Evolutionary conservation across 2,113 vertebrate species (phyloP).

Genomic region (Antechinus stuartii): DNA sequence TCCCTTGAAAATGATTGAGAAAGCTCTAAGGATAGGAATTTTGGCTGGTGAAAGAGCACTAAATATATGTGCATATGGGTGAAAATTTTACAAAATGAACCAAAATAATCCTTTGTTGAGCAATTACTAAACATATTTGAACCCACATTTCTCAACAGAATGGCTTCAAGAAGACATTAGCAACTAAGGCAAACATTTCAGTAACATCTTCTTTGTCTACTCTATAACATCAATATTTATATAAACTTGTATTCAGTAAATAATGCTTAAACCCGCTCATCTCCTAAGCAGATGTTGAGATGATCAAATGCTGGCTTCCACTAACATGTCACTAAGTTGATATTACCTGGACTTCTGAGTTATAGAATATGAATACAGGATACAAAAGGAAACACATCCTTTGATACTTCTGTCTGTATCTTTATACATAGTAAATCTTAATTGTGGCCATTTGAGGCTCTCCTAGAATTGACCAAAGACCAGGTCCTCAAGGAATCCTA

Average conservation of each 20-base stretch:
- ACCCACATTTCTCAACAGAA: conserved; percentile 20
- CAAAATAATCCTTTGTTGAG: conserved; percentile 14
- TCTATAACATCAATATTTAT: not conserved
- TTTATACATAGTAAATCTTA: not conserved
- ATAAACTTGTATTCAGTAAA: not conserved
- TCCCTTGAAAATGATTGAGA: not conserved
- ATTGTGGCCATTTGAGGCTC: not conserved
- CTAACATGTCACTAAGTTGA: not conserved
- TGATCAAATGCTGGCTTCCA: not conserved
- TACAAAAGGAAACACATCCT: not conserved
- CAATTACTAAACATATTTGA: not conserved
- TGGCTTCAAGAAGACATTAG: not conserved
- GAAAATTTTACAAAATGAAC: not conserved
- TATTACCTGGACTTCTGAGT: not conserved
- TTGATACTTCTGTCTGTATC: not conserved
- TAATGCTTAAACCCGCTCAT: not conserved
- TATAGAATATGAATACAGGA: conserved; percentile 6
- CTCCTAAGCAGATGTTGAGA: not conserved
- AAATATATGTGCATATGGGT: not conserved
- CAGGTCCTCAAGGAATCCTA: not conserved
- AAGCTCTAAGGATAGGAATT: not conserved
- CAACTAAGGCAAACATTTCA: not conserved
- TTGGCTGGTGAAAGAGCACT: not conserved
- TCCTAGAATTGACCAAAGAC: not conserved
- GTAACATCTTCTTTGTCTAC: not conserved